Evolutionary conservation across 2,888 invertebrate genomes (phyloP), one percentile per base, ranked within the genome.

Genomic region (Pseudococcus viburni): DNA sequence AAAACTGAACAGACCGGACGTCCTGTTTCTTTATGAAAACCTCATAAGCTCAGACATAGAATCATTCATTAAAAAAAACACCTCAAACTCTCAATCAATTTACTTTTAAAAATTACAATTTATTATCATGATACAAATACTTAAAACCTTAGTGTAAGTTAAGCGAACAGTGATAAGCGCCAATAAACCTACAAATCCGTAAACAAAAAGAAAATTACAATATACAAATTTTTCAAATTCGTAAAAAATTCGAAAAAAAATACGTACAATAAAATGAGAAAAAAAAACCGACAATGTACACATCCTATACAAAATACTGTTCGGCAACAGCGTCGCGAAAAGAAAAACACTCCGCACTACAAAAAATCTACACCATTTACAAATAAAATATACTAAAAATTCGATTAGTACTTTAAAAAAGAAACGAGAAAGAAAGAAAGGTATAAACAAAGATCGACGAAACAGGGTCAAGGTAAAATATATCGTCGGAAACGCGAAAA

Each of bases 101-200:
- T 33, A 26, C 15, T 83, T 83, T 83, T 83, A 83, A 83, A 83
- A 83, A 83, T 46, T 83, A 83, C 46, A 83, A 33, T 39, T 83
- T 46, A 83, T 83, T 83, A 83, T 83, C 80, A 46, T 83, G 15
- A 83, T 83, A 83, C 80, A 83, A 83, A 83, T 83, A 83, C 46
- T 83, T 83, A 83, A 83, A 46, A 39, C 80, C 46, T 46, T 33
- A 26, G 46, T 83, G 80, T 83, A 83, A 83, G 80, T 83, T 83
- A 83, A 83, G 80, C 80, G 46, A 83, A 83, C 80, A 83, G 80
- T 83, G 80, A 83, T 42, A 83, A 83, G 80, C 80, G 80, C 80
- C 80, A 46, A 46, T 83, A 83, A 83, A 83, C 80, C 80, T 83
- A 83, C 80, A 83, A 42, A 46, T 46, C 80, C 46, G 19, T 83